Evolutionary conservation across 2,888 invertebrate genomes (phyloP), one percentile per base, ranked within the genome.

Genomic region (Trachelus stipa): DNA sequence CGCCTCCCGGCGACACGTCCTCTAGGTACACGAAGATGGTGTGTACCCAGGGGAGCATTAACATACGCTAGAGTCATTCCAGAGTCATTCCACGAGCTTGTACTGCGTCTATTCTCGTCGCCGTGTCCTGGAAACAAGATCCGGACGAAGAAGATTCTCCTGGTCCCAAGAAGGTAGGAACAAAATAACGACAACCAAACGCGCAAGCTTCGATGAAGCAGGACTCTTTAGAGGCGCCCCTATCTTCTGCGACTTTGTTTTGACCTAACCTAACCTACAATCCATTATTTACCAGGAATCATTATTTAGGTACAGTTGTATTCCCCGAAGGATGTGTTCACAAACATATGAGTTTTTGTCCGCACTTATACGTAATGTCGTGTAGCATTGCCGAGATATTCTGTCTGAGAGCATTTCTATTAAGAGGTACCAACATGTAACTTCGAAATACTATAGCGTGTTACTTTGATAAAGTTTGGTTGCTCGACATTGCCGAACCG

Each of bases 1-100:
- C 80, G 78, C 76, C 77, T 78, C 79, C 76, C 77, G 76, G 76
- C 33, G 76, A 37, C 76, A 73, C 77, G 35, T 74, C 69, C 33
- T 34, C 31, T 15, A 31, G 71, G 81, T 82, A 81, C 77, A 82
- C 73, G 81, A 73, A 69, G 80, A 76, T 79, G 75, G 81, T 75
- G 80, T 78, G 80, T 81, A 82, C 78, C 77, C 34, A 73, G 71
- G 76, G 37, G 69, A 79, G 80, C 79, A 82, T 82, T 82, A 82
- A 78, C 82, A 82, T 82, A 81, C 80, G 77, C 68, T 74, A 69
- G 68, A 79, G 77, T 79, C 79, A 78, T 71, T 40, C 73, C 33
- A 34, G 76, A 34, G 73, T 68, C 78, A 73, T 69, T 78, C 68
- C 37, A 31, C 31, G 33, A 71, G 71, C 71, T 31, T 71, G 71